Evolutionary conservation across 2,888 invertebrate species (phyloP).

Genomic region (Scelioninae gen. 1): DNA sequence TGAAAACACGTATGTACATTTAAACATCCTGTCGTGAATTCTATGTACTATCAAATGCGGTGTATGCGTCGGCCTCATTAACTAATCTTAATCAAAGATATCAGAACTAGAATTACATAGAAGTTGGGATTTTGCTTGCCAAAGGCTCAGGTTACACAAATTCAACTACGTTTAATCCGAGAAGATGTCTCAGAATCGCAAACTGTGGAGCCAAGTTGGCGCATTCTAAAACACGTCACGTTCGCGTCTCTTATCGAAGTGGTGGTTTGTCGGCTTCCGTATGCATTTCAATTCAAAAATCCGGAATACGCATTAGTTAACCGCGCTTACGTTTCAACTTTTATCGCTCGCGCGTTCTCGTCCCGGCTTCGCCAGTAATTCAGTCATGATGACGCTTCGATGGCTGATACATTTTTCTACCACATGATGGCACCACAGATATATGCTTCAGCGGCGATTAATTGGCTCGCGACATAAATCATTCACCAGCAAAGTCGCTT

Average conservation of each 20-base stretch:
- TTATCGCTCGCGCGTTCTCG: constrained; percentile 21
- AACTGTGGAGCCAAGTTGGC: constrained; percentile 15
- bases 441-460: not conserved
- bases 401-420: constrained; percentile 15
- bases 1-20: not conserved
- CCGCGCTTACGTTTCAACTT: constrained; percentile 26
- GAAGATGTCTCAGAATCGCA: constrained; percentile 9
- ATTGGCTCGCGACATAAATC: constrained; percentile 22
- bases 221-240: constrained; percentile 40
- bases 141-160: constrained; percentile 25
- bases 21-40: not conserved
- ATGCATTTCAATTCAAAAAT: constrained; percentile 29
- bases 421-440: not conserved
- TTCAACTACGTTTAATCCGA: constrained; percentile 21
- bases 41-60: constrained; percentile 18
- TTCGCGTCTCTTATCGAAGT: constrained; percentile 29
- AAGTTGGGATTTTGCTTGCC: not conserved
- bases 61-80: constrained; percentile 16
- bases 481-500: constrained; percentile 14
- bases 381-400: constrained; percentile 51
- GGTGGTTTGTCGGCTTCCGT: constrained; percentile 20
- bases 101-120: not conserved
- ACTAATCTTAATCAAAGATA: constrained; percentile 17
- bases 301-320: constrained; percentile 1
- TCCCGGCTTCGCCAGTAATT: constrained; percentile 37